These are phyloP conservation scores for Mugil cephalus DNA, from an alignment of 2,113 vertebrate species.

Conservation along the genomic window DNA sequence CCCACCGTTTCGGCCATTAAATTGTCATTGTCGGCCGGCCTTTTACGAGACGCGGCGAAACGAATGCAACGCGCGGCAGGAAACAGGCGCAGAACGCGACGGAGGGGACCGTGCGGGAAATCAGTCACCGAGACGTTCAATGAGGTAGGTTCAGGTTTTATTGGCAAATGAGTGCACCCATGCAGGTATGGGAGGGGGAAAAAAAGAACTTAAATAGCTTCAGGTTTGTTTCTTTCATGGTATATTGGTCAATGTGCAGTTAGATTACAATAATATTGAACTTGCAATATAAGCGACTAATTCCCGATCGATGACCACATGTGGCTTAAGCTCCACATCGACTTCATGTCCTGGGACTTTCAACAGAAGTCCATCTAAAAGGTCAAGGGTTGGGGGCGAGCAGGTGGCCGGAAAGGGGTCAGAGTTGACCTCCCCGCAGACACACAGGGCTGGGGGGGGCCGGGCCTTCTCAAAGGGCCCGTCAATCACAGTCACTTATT, in stretches of 20 bases:
- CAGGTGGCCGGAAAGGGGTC: conserved; percentile 79
- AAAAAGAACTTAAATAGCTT: too few relatives aligned
- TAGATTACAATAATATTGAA: background rate
- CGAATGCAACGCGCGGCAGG: conserved; percentile 54
- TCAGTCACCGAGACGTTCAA: conserved; percentile 20
- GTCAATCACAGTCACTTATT: conserved; percentile 83
- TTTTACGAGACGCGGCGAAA: conserved; percentile 59
- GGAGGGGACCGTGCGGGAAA: conserved; percentile 39
- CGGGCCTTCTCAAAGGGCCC: conserved; percentile 71
- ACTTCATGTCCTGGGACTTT: conserved; percentile 18
- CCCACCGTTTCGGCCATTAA: conserved; percentile 68
- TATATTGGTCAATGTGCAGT: background rate
- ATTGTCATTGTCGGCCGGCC: conserved; percentile 69
- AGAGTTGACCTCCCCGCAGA: conserved; percentile 74
- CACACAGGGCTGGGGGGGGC: conserved; percentile 69
- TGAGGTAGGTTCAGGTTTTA: conserved; percentile 16
- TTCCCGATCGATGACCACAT: conserved; percentile 9
- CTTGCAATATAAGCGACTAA: background rate
- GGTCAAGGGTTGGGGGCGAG: conserved; percentile 71
- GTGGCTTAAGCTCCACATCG: background rate
- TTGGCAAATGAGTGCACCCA: too few relatives aligned
- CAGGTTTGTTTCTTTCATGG: background rate
- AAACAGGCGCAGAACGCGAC: conserved; percentile 22
- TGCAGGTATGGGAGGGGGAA: too few relatives aligned
- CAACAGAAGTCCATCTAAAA: conserved; percentile 57